Evolutionary conservation across 1,140 invertebrate species (phyloP).

Genomic region (Drosophila subpulchrella): DNA sequence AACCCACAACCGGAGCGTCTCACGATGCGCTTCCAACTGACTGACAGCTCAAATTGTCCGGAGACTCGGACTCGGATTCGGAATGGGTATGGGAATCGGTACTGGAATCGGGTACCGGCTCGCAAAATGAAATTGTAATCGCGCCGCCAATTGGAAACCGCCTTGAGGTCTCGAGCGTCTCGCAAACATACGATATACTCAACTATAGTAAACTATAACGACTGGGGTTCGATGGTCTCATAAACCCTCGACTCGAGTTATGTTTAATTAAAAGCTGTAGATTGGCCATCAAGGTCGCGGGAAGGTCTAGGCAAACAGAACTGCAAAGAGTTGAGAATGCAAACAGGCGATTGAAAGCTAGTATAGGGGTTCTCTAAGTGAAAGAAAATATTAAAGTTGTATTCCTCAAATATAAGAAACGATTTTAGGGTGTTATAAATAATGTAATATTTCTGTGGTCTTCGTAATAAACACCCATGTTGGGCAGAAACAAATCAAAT

Average conservation of each 20-base stretch:
- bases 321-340: neutral
- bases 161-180: slow-evolving; percentile 20
- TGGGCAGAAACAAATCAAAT: too few species aligned
- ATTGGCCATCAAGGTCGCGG: slow-evolving; percentile 39
- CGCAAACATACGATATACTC: slow-evolving; percentile 7
- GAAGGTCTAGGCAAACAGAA: neutral
- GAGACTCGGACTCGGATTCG: slow-evolving; percentile 18
- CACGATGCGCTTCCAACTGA: slow-evolving; percentile 47
- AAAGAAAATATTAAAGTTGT: neutral
- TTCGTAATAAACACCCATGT: too few species aligned
- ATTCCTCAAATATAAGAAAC: too few species aligned
- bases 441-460: too few species aligned
- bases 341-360: neutral
- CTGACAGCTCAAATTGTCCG: slow-evolving; percentile 30
- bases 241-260: slow-evolving; percentile 38
- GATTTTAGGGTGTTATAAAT: too few species aligned
- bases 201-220: slow-evolving; percentile 10
- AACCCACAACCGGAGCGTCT: slow-evolving; percentile 31
- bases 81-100: neutral
- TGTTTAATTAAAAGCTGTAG: slow-evolving; percentile 43
- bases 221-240: slow-evolving; percentile 37
- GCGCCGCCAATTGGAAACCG: slow-evolving; percentile 11
- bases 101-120: neutral
- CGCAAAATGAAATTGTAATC: slow-evolving; percentile 16
- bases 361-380: too few species aligned